Base-by-base conservation (phyloP, 2,113 vertebrate genomes). In the Toxostoma redivivum region DNA sequence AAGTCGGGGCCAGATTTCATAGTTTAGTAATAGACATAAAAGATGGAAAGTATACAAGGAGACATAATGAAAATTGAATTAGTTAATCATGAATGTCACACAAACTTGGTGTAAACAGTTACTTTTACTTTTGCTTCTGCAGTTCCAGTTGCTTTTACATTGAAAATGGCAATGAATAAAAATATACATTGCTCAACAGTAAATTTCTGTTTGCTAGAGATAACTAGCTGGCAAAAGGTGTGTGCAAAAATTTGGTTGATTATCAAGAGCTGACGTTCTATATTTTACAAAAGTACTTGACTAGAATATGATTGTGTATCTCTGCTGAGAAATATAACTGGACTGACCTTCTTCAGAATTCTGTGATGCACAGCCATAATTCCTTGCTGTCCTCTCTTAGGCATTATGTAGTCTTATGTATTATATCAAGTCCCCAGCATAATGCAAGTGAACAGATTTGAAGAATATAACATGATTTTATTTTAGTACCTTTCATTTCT, bases 401-500 rank as follows among this genome's bases (percentile, higher is more conserved):
- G 57, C 28, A 30, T 79, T 74, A 37, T 44, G 50, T 23, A 60
- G 72, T 45, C 38, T 69, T 69, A 77, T 19, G 47, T 37, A 69
- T 69, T 60, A 38, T 28, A 86, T 86, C 66, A 95, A 69, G 74
- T 69, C 45, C 37, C 84, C 23, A 61, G 3, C 15, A 27, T 88
- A 88, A 94, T 82, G 45, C 15, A 82, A 86, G 66, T 70, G 79
- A 67, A 74, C 66, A 90, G 45, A 80, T 82, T 93, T 90, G 86
- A 90, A 92, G 67, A 88, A 64, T 80, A 42, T 53, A 80, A 53
- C 66, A 82, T 33, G 28, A 64, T 82, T 95, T 94, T 93, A 57
- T 90, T 94, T 82, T 77, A 82, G 45, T 87, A 61, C 28, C 35
- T 85, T 92, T 94, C 71, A 86, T 88, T 89, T 80, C n/a, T 80